These are phyloP conservation scores for Synergus japonicus DNA, from an alignment of 2,888 invertebrate species.

Conservation along the genomic window DNA sequence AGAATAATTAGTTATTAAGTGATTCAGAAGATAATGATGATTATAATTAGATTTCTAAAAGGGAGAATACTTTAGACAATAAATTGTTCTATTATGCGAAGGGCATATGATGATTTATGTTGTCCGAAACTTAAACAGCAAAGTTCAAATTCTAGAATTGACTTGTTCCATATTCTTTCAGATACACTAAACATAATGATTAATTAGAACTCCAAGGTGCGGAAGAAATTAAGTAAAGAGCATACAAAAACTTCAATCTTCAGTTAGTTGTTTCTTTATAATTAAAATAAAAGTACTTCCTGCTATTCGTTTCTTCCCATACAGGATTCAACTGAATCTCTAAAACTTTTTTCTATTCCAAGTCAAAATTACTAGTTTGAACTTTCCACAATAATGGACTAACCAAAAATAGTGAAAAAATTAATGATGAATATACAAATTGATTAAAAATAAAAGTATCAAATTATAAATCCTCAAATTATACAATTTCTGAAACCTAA, in stretches of 20 bases:
- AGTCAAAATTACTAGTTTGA: conserved; percentile 9
- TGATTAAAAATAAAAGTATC: no score
- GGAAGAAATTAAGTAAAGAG: no score
- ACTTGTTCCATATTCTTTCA: no score
- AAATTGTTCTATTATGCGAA: background rate
- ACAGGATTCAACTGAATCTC: background rate
- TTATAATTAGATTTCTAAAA: background rate
- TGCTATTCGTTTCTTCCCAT: background rate
- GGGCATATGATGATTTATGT: no score
- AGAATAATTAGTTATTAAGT: background rate
- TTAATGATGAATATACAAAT: no score
- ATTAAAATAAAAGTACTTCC: background rate
- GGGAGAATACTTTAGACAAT: background rate
- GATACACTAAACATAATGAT: no score
- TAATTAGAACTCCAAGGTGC: no score
- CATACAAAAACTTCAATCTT: background rate
- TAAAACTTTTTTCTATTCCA: background rate
- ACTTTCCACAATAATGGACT: background rate
- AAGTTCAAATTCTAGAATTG: no score
- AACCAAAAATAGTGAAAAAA: no score
- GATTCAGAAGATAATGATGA: background rate
- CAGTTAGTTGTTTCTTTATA: background rate
- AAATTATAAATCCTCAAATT: no score
- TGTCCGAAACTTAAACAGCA: no score
- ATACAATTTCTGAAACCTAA: no score